Base-by-base conservation (phyloP, 2,113 vertebrate genomes). In the Merops nubicus region DNA sequence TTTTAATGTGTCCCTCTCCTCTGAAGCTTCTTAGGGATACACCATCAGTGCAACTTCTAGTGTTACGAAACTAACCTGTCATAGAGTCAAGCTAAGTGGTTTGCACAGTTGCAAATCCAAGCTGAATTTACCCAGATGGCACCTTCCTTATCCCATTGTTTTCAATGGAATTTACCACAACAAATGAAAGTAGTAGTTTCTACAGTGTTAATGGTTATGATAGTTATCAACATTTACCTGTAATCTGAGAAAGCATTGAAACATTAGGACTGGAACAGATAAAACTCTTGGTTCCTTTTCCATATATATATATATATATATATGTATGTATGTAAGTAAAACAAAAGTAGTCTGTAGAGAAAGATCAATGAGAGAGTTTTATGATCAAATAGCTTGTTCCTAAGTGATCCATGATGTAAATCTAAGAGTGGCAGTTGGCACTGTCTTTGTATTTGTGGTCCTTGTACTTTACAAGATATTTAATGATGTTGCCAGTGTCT, bases 131-230 rank as follows among this genome's bases (percentile, higher is more conserved):
- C 9, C 15, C 57, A 68, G 54, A 43, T 29, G 25, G 11, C n/a
- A n/a, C 3, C 0, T 74, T 65, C 33, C 63, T 0, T 0, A 51
- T 82, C 29, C 22, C 6, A 2, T 45, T 93, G 29, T 47, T 81
- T 95, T 68, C 48, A 64, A 53, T 56, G 15, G 38, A 67, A 62
- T 90, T 95, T 62, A 26, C 50, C 25, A 62, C 78, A 92, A 42
- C 13, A 89, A 84, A 67, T 36, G 13, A 25, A 79, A 69, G 6
- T 25, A 88, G 17, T 36, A 17, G 17, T 59, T 91, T 70, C 67
- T 70, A 1, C 9, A 7, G 7, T 33, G 22, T 47, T 65, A 43
- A 28, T 3, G 1, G 34, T 38, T 65, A 31, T 40, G 51, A n/a
- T 19, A 13, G 36, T 33, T 23, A 34, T 50, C 42, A 51, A 5